phyloP scores from a whole-genome alignment of 2,113 vertebrate genomes.

The Antechinus flavipes region DNA sequence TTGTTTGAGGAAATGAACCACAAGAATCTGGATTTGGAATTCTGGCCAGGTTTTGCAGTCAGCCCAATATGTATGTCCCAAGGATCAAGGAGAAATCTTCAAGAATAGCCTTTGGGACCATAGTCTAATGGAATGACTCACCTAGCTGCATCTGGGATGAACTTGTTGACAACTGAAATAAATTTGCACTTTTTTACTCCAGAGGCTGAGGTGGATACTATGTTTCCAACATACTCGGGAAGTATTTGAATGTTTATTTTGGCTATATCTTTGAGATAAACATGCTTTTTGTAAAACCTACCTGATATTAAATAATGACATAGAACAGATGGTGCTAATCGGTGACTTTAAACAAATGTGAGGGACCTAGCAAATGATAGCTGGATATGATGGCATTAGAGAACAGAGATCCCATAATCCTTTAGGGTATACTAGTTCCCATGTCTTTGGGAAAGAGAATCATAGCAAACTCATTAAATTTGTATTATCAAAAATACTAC shows the following conservation, averaged over 20 bases:
- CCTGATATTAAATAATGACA: not conserved
- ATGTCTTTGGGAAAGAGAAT: not conserved
- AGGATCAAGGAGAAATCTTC: not conserved
- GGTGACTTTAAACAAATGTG: not conserved
- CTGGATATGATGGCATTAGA: not conserved
- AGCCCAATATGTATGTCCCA: not conserved
- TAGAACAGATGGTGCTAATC: not conserved
- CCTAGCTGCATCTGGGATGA: not conserved
- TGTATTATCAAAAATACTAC: not conserved
- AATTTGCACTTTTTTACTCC: not conserved
- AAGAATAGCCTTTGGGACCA: not conserved
- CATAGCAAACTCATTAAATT: not conserved
- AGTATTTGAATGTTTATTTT: not conserved
- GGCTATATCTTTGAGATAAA: not conserved
- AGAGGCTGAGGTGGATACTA: not conserved
- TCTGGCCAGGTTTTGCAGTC: not conserved
- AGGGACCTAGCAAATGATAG: not conserved
- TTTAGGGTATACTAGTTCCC: not conserved
- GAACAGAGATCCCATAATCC: not conserved
- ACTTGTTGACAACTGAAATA: not conserved
- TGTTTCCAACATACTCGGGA: not conserved
- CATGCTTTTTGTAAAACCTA: not conserved
- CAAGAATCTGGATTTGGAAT: not conserved
- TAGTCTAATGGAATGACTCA: not conserved
- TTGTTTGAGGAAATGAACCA: not conserved